phyloP scores from a whole-genome alignment of 2,113 vertebrate genomes.

The Reinhardtius hippoglossoides region DNA sequence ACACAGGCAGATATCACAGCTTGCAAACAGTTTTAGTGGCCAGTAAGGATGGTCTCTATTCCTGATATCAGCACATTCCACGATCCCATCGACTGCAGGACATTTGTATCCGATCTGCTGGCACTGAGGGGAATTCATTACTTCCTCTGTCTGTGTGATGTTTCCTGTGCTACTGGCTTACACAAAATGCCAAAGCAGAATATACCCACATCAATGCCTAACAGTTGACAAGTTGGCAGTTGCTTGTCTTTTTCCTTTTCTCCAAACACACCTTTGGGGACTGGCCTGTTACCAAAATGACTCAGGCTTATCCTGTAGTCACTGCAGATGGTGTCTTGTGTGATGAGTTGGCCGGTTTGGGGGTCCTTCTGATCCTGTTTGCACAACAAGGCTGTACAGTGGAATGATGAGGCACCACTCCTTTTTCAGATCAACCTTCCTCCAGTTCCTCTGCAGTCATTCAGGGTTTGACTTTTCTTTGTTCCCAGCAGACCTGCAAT shows the following conservation, averaged over 20 bases:
- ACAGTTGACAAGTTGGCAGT: background rate
- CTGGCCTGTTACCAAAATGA: background rate
- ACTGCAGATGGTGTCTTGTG: background rate
- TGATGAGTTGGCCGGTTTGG: background rate
- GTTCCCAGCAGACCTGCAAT: too few relatives aligned
- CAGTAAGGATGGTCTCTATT: too few relatives aligned
- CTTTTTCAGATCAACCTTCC: background rate
- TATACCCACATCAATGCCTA: background rate
- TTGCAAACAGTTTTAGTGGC: too few relatives aligned
- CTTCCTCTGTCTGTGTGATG: background rate
- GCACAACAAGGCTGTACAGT: background rate
- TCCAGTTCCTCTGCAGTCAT: background rate
- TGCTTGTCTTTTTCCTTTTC: background rate
- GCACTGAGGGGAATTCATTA: too few relatives aligned
- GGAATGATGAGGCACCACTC: background rate
- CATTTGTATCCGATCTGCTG: background rate
- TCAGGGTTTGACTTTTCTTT: too few relatives aligned
- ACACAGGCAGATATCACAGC: too few relatives aligned
- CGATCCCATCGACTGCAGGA: background rate
- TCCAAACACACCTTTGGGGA: background rate
- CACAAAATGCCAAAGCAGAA: background rate
- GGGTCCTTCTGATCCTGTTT: background rate
- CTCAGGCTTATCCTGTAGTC: background rate
- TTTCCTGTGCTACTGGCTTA: too few relatives aligned
- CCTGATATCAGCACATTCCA: background rate